Evolutionary conservation across 1,140 invertebrate genomes (phyloP), one percentile per base, ranked within the genome.

Genomic region (Caerostris darwini): DNA sequence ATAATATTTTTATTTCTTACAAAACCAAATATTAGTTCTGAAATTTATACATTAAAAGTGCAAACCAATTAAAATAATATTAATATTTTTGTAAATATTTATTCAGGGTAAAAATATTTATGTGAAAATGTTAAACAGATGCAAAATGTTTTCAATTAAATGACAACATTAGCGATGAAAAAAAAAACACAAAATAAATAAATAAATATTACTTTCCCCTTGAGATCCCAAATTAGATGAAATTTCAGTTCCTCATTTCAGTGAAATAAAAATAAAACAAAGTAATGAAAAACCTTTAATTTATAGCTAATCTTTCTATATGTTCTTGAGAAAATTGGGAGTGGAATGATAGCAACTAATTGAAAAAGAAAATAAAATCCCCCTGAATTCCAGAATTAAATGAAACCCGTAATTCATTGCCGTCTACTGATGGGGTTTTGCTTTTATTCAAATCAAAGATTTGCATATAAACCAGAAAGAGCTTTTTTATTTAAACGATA

Each of bases 401-500:
- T 67, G 61, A 67, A 67, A 67, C 17, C 61, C 61, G 61, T 67
- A 67, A 67, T 67, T 67, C 61, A 67, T 67, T 67, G 61, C 17
- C 61, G 61, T 67, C 17, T n/a, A 6, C 61, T 17, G 61, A 67
- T 67, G 5, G 17, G 17, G 61, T 6, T 12, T 67, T 67, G 61
- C 17, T n/a, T 67, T 67, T 67, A 67, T 67, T 67, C 61, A 67
- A 67, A 67, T 67, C 61, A 67, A 0, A 6, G 61, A 67, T 67
- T 67, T 67, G 61, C 61, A 67, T 67, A 67, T 67, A 67, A 67
- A 67, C 17, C 61, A 17, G 61, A 67, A 67, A 2, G 3, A n/a
- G 61, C n/a, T 17, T 67, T 67, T 67, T 67, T n/a, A 67, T 67
- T 67, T 67, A 67, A 67, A 67, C n/a, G 61, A 67, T n/a, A 67